Conservation (phyloP, 2,113 vertebrate genomes). For the Tor tambroides region DNA sequence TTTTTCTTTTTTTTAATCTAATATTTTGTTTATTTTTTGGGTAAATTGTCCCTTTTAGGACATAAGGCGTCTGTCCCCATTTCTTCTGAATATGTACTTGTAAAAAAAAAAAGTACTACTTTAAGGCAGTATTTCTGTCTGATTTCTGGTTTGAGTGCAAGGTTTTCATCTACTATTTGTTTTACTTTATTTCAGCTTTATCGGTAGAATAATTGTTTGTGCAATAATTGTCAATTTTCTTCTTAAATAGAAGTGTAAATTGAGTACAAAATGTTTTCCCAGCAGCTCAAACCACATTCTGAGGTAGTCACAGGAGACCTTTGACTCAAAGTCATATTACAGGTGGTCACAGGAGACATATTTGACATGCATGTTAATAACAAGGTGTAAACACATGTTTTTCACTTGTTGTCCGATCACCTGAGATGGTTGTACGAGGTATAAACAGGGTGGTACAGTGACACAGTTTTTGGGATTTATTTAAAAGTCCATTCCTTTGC, state of each 20-base stretch:
- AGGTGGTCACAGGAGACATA: background rate
- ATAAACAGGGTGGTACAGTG: background rate
- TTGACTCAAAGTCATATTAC: background rate
- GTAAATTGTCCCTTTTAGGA: too few relatives aligned
- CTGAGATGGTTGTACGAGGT: background rate
- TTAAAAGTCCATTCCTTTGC: background rate
- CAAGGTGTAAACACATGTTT: background rate
- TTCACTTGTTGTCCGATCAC: background rate
- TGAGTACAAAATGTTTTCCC: background rate
- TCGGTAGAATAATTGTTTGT: background rate
- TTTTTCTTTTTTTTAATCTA: too few relatives aligned
- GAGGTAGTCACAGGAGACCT: background rate
- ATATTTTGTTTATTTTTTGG: too few relatives aligned
- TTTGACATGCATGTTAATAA: background rate
- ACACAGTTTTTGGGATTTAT: background rate
- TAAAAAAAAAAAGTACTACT: too few relatives aligned
- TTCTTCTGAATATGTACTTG: too few relatives aligned
- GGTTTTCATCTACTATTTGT: too few relatives aligned
- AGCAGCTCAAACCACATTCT: background rate
- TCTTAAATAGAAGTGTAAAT: background rate
- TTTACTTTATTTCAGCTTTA: too few relatives aligned
- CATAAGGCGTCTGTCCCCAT: too few relatives aligned
- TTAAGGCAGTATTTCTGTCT: too few relatives aligned
- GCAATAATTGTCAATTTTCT: background rate
- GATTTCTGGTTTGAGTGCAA: too few relatives aligned